These are phyloP conservation scores for Pristiophorus japonicus DNA, from an alignment of 2,113 vertebrate genomes.

Conservation along the genomic window DNA sequence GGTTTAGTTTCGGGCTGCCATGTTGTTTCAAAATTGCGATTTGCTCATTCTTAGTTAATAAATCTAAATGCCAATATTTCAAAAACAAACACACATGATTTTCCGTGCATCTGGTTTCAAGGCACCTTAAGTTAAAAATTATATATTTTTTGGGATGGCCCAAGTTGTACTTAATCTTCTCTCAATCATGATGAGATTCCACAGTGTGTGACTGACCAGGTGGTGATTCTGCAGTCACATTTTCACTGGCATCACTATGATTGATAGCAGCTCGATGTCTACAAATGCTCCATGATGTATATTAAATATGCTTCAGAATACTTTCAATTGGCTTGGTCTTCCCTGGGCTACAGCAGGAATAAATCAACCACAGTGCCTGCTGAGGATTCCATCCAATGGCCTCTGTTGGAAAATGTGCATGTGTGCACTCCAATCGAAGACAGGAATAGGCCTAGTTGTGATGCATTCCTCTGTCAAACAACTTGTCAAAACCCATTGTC, in stretches of 20 bases:
- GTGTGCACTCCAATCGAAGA: background rate
- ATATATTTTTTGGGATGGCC: background rate
- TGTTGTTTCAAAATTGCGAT: constrained; percentile 10
- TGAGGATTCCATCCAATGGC: background rate
- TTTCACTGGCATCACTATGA: background rate
- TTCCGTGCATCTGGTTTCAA: background rate
- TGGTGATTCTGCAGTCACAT: background rate
- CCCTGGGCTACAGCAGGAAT: background rate
- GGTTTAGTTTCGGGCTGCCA: background rate
- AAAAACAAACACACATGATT: background rate
- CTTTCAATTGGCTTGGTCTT: background rate
- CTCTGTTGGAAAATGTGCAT: background rate
- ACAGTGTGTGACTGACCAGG: background rate
- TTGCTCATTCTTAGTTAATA: background rate
- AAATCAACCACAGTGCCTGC: background rate
- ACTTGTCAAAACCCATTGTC: background rate
- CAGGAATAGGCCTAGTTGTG: background rate
- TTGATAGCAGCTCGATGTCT: background rate
- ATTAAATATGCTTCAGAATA: background rate
- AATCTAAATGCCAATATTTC: background rate
- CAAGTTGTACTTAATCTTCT: background rate
- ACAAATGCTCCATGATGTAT: background rate
- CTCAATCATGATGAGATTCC: background rate
- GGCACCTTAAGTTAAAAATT: background rate
- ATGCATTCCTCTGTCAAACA: background rate